Conservation (phyloP, 2,113 vertebrate genomes). For the Osmerus eperlanus region DNA sequence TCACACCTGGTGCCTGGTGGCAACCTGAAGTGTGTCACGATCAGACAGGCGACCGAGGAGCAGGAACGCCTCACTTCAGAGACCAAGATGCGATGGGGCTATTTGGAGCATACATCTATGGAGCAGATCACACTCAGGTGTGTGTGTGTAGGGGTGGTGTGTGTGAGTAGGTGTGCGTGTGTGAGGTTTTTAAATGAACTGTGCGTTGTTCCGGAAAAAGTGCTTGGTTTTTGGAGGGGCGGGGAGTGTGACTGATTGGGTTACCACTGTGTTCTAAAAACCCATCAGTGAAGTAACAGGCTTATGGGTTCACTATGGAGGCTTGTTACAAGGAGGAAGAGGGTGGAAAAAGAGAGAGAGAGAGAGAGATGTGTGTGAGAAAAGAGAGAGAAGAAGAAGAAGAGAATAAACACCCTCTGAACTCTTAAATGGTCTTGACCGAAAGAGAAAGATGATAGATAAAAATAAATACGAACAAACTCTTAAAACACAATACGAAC, state of each 20-base stretch:
- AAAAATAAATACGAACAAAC: background rate
- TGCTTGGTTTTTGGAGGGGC: slow-evolving; percentile 37
- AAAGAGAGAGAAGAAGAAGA: background rate
- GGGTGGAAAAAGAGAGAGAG: slow-evolving; percentile 21
- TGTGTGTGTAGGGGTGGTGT: background rate
- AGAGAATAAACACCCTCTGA: background rate
- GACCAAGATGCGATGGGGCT: slow-evolving; percentile 27
- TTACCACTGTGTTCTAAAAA: slow-evolving; percentile 55
- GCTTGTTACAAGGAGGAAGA: slow-evolving; percentile 40
- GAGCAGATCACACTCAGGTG: slow-evolving; percentile 22
- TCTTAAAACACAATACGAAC: background rate
- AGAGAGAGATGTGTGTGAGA: background rate
- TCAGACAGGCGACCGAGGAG: slow-evolving; percentile 9
- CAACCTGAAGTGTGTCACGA: slow-evolving; percentile 44
- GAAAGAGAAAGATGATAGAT: too few species aligned
- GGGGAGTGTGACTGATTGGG: slow-evolving; percentile 57
- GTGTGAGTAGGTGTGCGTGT: slow-evolving; percentile 25
- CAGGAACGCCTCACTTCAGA: slow-evolving; percentile 21
- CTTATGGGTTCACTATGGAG: slow-evolving; percentile 52
- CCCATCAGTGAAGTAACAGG: slow-evolving; percentile 57
- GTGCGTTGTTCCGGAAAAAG: slow-evolving; percentile 52
- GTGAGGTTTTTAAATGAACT: slow-evolving; percentile 47
- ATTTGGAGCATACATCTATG: slow-evolving; percentile 21
- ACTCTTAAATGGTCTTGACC: too few species aligned
- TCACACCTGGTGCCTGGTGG: slow-evolving; percentile 38